phyloP scores from a whole-genome alignment of 2,797 vertebrate species.

The Loriculus beryllinus region DNA sequence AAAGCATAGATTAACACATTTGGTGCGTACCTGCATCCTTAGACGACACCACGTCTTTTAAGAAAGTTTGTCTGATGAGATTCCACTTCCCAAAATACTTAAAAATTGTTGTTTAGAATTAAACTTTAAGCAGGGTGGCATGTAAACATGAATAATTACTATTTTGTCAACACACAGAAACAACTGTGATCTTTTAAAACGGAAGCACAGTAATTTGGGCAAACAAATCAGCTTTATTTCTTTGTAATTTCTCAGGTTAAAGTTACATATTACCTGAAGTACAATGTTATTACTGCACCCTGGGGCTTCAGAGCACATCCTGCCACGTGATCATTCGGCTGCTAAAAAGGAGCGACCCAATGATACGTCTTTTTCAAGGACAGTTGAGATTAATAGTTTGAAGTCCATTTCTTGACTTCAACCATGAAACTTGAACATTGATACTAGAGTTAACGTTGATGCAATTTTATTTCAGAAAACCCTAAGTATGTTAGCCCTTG shows the following conservation, averaged over 20 bases:
- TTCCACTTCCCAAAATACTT: background rate
- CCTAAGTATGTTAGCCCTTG: background rate
- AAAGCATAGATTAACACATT: background rate
- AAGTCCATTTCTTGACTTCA: slow-evolving; percentile 44
- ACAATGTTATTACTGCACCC: slow-evolving; percentile 40
- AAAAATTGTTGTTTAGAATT: background rate
- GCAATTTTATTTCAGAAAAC: slow-evolving; percentile 32
- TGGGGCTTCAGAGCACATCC: slow-evolving; percentile 18
- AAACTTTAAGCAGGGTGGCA: background rate
- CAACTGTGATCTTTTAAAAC: background rate
- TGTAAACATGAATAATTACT: background rate
- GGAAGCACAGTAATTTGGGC: background rate
- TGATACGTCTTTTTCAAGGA: slow-evolving; percentile 56
- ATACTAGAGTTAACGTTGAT: slow-evolving; percentile 16
- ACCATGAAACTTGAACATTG: slow-evolving; percentile 17
- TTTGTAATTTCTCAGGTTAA: slow-evolving; percentile 58
- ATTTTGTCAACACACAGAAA: background rate
- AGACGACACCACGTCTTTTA: background rate
- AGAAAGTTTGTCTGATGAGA: background rate
- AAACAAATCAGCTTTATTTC: slow-evolving; percentile 52
- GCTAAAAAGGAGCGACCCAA: slow-evolving; percentile 58
- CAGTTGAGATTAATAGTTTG: slow-evolving; percentile 57
- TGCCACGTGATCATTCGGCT: slow-evolving; percentile 26
- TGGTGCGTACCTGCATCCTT: background rate
- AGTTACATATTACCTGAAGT: slow-evolving; percentile 60